Conservation (phyloP, 2,888 invertebrate genomes). For the Clostera curtula region DNA sequence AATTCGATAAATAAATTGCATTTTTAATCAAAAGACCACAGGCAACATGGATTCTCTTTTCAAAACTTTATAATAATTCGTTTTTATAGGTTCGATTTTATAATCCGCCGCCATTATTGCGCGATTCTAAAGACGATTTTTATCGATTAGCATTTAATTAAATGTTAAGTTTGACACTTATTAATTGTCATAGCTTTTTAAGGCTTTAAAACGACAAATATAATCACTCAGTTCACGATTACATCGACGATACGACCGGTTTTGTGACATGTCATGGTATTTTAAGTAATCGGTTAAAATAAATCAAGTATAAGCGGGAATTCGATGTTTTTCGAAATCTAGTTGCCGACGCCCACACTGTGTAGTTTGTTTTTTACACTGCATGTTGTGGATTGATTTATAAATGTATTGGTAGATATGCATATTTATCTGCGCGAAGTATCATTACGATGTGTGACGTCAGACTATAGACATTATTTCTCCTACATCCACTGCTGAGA, state of each 20-base stretch:
- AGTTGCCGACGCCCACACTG: constrained; percentile 28
- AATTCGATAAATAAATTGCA: no score
- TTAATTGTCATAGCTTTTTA: constrained; percentile 58
- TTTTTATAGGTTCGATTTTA: constrained; percentile 13
- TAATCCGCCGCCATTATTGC: constrained; percentile 19
- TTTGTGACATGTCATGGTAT: constrained; percentile 49
- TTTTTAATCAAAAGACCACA: neutral
- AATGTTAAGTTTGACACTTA: constrained; percentile 62
- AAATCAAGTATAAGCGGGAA: constrained; percentile 36
- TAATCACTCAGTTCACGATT: constrained; percentile 46
- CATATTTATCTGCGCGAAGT: no score
- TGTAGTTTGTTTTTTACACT: constrained; percentile 7
- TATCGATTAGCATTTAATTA: constrained; percentile 51
- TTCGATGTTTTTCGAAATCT: constrained; percentile 28
- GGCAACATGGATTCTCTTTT: constrained; percentile 12
- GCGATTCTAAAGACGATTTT: constrained; percentile 44
- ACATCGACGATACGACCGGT: constrained; percentile 47
- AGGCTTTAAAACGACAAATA: constrained; percentile 49
- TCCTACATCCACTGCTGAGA: no score
- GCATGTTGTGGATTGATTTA: neutral
- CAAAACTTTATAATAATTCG: constrained; percentile 15
- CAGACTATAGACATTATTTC: no score
- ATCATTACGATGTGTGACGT: no score
- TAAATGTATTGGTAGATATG: no score
- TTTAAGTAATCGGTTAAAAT: constrained; percentile 50